Percentiles rank a stretch among this genome's conserved stretches.
Conservation (phyloP, 2,113 vertebrate species). For the Gasterosteus aculeatus region DNA sequence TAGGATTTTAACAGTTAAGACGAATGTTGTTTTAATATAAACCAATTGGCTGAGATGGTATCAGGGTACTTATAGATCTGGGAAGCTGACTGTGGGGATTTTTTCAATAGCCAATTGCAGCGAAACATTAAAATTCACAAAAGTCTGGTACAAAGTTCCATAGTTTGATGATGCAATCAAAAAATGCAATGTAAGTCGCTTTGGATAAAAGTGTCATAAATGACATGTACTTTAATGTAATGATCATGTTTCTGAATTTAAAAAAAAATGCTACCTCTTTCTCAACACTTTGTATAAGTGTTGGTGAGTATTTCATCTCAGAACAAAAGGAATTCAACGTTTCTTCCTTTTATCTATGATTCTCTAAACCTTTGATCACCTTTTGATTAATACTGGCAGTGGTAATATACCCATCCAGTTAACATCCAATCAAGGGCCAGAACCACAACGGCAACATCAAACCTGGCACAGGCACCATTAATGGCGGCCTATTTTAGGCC, state of each 20-base stretch:
- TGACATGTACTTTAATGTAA: too few relatives aligned
- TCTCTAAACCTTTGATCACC: background rate
- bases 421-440: constrained; percentile 15
- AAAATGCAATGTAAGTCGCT: background rate
- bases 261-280: background rate
- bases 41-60: constrained; percentile 24
- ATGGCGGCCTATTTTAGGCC: constrained; percentile 53
- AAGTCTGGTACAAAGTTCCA: background rate
- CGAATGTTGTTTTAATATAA: constrained; percentile 37
- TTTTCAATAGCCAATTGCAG: background rate
- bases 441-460: constrained; percentile 18
- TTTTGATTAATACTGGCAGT: constrained; percentile 5
- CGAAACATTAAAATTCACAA: background rate
- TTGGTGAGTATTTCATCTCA: background rate
- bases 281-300: background rate
- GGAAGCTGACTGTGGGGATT: constrained; percentile 12
- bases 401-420: background rate
- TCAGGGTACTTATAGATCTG: constrained; percentile 9
- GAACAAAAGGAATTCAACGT: background rate
- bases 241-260: background rate
- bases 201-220: too few relatives aligned
- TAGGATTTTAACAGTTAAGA: constrained; percentile 22
- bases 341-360: background rate
- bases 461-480: constrained; percentile 20
- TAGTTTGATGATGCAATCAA: background rate